These are phyloP conservation scores for Tetropium fuscum DNA, from an alignment of 2,888 invertebrate genomes.

Conservation along the genomic window DNA sequence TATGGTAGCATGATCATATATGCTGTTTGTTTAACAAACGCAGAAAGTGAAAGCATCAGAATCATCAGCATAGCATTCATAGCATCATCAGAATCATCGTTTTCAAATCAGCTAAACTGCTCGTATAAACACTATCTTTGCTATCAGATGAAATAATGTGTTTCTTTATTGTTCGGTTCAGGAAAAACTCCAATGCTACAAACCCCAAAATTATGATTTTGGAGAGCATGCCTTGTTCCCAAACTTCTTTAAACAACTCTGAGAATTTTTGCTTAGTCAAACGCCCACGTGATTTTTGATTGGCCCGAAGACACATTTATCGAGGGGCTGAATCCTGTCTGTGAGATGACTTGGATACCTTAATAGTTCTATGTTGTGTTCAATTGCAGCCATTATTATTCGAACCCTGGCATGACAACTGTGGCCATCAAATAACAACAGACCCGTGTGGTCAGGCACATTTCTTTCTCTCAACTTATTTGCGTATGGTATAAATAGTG, in stretches of 20 bases:
- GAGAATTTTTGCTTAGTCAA: not conserved
- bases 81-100: too few relatives aligned
- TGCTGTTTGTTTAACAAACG: too few relatives aligned
- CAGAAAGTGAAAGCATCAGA: too few relatives aligned
- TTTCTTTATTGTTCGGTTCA: too few relatives aligned
- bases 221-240: not conserved
- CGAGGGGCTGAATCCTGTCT: not conserved
- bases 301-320: not conserved
- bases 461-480: not conserved
- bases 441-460: not conserved
- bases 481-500: conserved; percentile 4
- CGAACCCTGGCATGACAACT: not conserved
- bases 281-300: not conserved
- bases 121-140: too few relatives aligned
- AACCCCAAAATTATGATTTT: not conserved
- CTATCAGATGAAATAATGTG: too few relatives aligned
- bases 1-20: too few relatives aligned
- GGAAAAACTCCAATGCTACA: too few relatives aligned
- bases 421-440: not conserved
- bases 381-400: not conserved
- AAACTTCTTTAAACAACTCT: not conserved
- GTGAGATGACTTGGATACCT: not conserved
- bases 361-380: not conserved
- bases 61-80: too few relatives aligned
- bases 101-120: too few relatives aligned